Evolutionary conservation across 2,888 invertebrate genomes (phyloP).

Genomic region (Eupithecia pulchellata): DNA sequence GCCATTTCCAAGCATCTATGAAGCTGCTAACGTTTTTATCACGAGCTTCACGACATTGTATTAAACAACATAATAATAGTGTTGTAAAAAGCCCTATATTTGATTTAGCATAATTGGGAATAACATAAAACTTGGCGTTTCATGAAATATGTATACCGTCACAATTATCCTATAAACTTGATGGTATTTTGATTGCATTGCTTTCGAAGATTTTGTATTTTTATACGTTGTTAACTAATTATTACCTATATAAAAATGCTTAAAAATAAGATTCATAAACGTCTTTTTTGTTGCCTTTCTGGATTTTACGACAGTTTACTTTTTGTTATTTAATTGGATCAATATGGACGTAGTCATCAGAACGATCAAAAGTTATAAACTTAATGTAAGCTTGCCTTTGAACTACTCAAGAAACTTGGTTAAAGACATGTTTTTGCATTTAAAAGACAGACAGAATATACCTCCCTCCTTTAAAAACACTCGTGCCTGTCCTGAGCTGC

Average conservation of each 20-base stretch:
- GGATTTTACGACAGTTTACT: slow-evolving; percentile 8
- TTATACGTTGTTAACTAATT: slow-evolving; percentile 42
- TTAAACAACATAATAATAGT: slow-evolving; percentile 43
- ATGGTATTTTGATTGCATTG: slow-evolving; percentile 43
- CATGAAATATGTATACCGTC: slow-evolving; percentile 37
- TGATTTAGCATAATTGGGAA: slow-evolving; percentile 45
- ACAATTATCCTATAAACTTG: slow-evolving; percentile 45
- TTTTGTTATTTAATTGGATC: slow-evolving; percentile 25
- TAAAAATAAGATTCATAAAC: slow-evolving; percentile 30
- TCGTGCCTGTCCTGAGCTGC: slow-evolving; percentile 15
- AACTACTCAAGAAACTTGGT: background rate
- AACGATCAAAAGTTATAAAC: background rate
- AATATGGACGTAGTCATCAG: slow-evolving; percentile 7
- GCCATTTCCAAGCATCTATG: slow-evolving; percentile 25
- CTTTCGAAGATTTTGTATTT: slow-evolving; percentile 37
- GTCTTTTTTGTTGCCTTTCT: slow-evolving; percentile 14
- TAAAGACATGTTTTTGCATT: background rate
- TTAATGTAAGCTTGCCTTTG: background rate
- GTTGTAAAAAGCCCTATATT: slow-evolving; percentile 44
- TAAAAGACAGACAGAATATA: background rate
- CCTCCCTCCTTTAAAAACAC: background rate
- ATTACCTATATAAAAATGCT: slow-evolving; percentile 31
- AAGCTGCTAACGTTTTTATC: slow-evolving; percentile 26
- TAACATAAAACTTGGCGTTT: slow-evolving; percentile 42
- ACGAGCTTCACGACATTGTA: slow-evolving; percentile 36